phyloP scores from a whole-genome alignment of 2,888 invertebrate genomes.

The Galerucella nymphaeae region DNA sequence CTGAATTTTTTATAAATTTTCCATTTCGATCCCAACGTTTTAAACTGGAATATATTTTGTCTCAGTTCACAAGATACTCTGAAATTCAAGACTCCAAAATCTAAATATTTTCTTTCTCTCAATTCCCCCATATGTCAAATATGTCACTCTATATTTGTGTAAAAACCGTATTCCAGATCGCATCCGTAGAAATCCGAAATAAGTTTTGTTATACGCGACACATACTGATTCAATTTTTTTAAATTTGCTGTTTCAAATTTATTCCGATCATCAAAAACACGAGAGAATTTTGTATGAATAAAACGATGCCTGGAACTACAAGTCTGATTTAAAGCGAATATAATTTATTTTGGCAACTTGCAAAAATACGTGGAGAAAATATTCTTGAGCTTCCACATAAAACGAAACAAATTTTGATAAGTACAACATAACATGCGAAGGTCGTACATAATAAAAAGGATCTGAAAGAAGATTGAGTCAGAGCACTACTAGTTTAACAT shows the following conservation, averaged over 20 bases:
- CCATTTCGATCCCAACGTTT: background rate
- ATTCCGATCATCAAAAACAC: background rate
- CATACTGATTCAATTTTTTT: constrained; percentile 1
- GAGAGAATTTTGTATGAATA: background rate
- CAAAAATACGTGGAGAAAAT: background rate
- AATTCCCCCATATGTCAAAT: constrained; percentile 14
- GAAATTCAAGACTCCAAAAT: constrained; percentile 9
- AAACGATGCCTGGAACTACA: background rate
- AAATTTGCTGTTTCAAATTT: background rate
- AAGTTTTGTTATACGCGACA: background rate
- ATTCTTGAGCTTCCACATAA: background rate
- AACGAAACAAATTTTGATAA: background rate
- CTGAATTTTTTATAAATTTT: constrained; percentile 24
- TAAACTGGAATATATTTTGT: constrained; percentile 19
- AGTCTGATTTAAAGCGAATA: background rate
- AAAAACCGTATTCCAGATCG: constrained; percentile 3
- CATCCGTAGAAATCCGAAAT: background rate
- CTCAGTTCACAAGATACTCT: constrained; percentile 12
- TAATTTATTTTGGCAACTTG: background rate
- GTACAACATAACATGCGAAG: too few species aligned
- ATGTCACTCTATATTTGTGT: constrained; percentile 18
- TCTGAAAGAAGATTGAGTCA: too few species aligned
- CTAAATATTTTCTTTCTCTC: constrained; percentile 26
- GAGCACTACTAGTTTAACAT: too few species aligned
- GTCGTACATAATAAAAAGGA: too few species aligned